Percentiles rank a stretch among this genome's conserved stretches.
phyloP scores from a whole-genome alignment of 2,797 vertebrate species.

The Sebastes taczanowskii region DNA sequence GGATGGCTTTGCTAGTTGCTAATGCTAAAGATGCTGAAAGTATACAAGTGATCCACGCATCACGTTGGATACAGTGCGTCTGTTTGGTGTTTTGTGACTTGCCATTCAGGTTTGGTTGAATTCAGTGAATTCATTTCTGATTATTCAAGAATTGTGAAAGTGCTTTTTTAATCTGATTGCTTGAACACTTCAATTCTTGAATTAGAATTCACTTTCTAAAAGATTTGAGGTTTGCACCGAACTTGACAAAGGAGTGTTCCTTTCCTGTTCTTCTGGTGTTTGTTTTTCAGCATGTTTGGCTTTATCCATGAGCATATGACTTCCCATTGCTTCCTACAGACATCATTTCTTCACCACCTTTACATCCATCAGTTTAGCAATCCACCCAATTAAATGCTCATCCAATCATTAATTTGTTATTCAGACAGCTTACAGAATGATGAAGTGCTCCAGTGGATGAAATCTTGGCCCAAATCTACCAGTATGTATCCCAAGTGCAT shows the following conservation, averaged over 20 bases:
- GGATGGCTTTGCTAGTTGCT: conserved; percentile 21
- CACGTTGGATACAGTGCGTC: not conserved
- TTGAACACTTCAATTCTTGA: conserved; percentile 31
- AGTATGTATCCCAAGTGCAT: conserved; percentile 85
- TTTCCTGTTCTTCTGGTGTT: not conserved
- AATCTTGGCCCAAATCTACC: conserved; percentile 87
- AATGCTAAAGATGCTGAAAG: not conserved
- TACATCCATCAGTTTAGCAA: conserved; percentile 59
- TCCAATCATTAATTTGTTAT: conserved; percentile 85
- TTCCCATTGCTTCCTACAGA: conserved; percentile 38
- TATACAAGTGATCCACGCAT: not conserved
- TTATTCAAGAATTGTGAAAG: conserved; percentile 38
- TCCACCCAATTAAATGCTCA: conserved; percentile 72
- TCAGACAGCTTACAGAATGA: conserved; percentile 88
- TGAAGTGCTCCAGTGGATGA: conserved; percentile 90
- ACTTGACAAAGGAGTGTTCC: not conserved
- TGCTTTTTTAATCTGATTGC: conserved; percentile 3
- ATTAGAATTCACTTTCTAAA: conserved; percentile 4
- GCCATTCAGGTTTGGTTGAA: conserved; percentile 32
- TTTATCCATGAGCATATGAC: conserved; percentile 16
- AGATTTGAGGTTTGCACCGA: conserved; percentile 15
- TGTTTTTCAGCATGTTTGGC: conserved; percentile 43
- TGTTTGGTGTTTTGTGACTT: not conserved
- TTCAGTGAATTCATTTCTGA: conserved; percentile 30
- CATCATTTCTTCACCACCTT: conserved; percentile 47